These are phyloP conservation scores for Lepilemur ruficaudatus DNA, from an alignment of 2,797 vertebrate species.

Conservation along the genomic window DNA sequence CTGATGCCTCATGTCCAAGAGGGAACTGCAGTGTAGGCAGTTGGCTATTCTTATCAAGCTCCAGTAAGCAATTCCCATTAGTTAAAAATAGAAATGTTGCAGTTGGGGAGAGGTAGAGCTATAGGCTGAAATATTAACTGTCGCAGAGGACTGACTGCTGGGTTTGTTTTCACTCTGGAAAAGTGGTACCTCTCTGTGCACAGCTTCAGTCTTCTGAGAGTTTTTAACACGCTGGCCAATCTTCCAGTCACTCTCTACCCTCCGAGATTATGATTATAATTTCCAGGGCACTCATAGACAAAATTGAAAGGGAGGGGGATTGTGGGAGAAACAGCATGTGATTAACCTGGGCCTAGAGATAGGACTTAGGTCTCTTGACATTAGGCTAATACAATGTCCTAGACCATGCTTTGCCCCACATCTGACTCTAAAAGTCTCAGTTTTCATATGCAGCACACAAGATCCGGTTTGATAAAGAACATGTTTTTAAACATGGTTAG, in stretches of 20 bases:
- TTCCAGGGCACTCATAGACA: background rate
- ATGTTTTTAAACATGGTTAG: slow-evolving; percentile 12
- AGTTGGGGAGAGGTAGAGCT: slow-evolving; percentile 66
- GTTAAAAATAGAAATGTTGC: slow-evolving; percentile 81
- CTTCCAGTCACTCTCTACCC: background rate
- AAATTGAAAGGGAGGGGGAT: background rate
- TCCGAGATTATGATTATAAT: slow-evolving; percentile 29
- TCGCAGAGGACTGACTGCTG: slow-evolving; percentile 55
- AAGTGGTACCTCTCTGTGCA: background rate
- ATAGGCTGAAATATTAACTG: slow-evolving; percentile 66
- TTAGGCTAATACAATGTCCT: background rate
- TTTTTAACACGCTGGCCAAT: slow-evolving; percentile 8
- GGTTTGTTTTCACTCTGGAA: slow-evolving; percentile 34
- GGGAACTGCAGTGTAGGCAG: slow-evolving; percentile 77
- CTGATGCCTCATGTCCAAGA: slow-evolving; percentile 74
- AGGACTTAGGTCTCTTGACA: background rate
- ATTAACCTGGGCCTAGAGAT: background rate
- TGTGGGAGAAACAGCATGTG: background rate
- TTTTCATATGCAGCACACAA: background rate
- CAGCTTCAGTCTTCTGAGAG: slow-evolving; percentile 9
- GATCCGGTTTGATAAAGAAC: background rate
- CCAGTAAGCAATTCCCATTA: slow-evolving; percentile 80
- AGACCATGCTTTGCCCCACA: background rate
- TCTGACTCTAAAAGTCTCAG: background rate
- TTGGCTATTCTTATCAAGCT: slow-evolving; percentile 80